A percentile compares a stretch with the other conserved stretches of the same genome.
Evolutionary conservation across 1,140 invertebrate species (phyloP).

Genomic region (Papilio machaon): DNA sequence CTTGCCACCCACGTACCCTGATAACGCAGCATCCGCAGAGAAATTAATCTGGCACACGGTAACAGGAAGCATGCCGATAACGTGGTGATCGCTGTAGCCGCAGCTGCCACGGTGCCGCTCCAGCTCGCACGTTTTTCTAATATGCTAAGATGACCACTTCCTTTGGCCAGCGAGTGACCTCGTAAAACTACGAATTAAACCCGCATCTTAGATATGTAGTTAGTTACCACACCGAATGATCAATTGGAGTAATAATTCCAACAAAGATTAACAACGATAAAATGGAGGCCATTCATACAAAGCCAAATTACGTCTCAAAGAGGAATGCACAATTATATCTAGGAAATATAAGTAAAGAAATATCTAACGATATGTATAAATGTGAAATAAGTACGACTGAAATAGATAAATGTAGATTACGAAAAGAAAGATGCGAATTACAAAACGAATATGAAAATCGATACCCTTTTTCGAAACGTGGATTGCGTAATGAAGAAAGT

Average conservation of each 20-base stretch:
- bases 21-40: conserved; percentile 71
- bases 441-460: conserved; percentile 59
- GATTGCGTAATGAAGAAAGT: conserved; percentile 61
- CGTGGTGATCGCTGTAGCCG: conserved; percentile 52
- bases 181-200: conserved; percentile 15
- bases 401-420: conserved; percentile 71
- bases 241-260: conserved; percentile 24
- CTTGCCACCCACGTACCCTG: conserved; percentile 67
- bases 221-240: conserved; percentile 13
- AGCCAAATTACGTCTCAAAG: conserved; percentile 43
- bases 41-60: conserved; percentile 76
- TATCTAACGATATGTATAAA: conserved; percentile 60
- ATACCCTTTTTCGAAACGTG: conserved; percentile 48
- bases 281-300: conserved; percentile 46
- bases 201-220: conserved; percentile 34
- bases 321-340: conserved; percentile 44
- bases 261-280: conserved; percentile 8
- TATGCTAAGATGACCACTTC: conserved; percentile 63
- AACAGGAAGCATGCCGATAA: conserved; percentile 74
- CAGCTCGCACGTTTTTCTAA: conserved; percentile 39
- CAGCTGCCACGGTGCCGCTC: conserved; percentile 49
- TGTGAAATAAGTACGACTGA: conserved; percentile 64
- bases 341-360: conserved; percentile 52
- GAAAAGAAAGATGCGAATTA: conserved; percentile 56
- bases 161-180: conserved; percentile 36